Base-by-base conservation (phyloP, 2,888 invertebrate genomes). In the Tipula helvola region DNA sequence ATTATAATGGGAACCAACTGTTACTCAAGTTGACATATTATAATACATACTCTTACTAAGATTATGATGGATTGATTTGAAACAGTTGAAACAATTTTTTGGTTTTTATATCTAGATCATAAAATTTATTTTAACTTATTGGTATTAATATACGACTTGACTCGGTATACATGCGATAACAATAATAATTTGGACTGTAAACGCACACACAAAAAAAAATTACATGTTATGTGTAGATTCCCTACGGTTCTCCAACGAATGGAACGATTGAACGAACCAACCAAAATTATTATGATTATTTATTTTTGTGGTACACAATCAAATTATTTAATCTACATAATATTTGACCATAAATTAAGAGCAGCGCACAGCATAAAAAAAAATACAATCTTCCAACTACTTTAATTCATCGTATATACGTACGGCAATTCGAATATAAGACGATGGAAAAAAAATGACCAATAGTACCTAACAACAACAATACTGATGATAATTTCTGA, bases 261-360 rank as follows among this genome's bases (percentile, higher is more conserved):
- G 28, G 28, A 28, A 28, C 28, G 28, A 28, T 28, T 28, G 28
- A 28, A 71, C 71, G 28, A 28, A 71, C 28, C 28, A 71, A 71
- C 71, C 71, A 71, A 71, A 71, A 71, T 71, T 71, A 71, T 71
- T 71, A 71, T 71, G 71, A 71, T 71, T 71, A 71, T 71, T 71
- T 71, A 28, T 71, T 71, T 71, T 71, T 71, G 71, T 71, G 71
- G 71, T 71, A 18, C 71, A 71, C 71, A 71, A 71, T 71, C 71
- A 71, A 71, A 71, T 71, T 71, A 71, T 71, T 71, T 71, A 71
- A 71, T 71, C 71, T 71, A 71, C 71, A 71, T 71, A 71, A 71
- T 71, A 71, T 71, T 71, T 71, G 71, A 71, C 71, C 71, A 71
- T 71, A 71, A 71, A 71, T 71, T 71, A 71, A 71, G 28, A 71